phyloP scores from a whole-genome alignment of 2,797 vertebrate genomes.

The Malurus leucopterus region DNA sequence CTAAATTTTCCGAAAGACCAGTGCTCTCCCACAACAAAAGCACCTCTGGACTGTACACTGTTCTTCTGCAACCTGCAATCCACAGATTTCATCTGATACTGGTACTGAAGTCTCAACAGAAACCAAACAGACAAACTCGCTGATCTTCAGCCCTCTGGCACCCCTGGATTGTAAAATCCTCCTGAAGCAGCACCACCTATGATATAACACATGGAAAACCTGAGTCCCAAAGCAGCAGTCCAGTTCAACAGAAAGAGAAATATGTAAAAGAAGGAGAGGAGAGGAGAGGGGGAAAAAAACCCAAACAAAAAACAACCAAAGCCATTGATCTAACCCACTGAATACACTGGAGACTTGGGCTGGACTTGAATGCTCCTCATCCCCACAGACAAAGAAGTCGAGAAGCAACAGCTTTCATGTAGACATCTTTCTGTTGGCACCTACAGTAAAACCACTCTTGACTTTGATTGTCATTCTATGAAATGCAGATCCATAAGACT shows the following conservation, averaged over 20 bases:
- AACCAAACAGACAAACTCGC: neutral
- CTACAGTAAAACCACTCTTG: neutral
- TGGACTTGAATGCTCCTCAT: neutral
- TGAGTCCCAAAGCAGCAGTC: neutral
- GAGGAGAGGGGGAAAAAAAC: rapidly evolving
- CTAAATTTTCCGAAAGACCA: neutral
- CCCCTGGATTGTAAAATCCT: neutral
- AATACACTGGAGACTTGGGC: neutral
- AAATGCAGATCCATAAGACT: neutral
- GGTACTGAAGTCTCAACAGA: neutral
- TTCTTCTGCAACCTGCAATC: neutral
- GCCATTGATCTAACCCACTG: neutral
- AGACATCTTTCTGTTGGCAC: neutral
- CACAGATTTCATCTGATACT: neutral
- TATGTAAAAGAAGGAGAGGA: neutral
- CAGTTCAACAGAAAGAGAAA: neutral
- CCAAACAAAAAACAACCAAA: rapidly evolving
- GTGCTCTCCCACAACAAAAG: neutral
- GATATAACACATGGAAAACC: neutral
- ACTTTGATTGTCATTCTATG: neutral
- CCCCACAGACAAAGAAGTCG: neutral
- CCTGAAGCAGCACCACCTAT: neutral
- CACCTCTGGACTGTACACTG: neutral
- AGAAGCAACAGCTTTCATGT: neutral
- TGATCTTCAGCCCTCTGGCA: neutral